phyloP scores from a whole-genome alignment of 64 coral and sea anemone genomes.

The Cladopsammia gracilis region DNA sequence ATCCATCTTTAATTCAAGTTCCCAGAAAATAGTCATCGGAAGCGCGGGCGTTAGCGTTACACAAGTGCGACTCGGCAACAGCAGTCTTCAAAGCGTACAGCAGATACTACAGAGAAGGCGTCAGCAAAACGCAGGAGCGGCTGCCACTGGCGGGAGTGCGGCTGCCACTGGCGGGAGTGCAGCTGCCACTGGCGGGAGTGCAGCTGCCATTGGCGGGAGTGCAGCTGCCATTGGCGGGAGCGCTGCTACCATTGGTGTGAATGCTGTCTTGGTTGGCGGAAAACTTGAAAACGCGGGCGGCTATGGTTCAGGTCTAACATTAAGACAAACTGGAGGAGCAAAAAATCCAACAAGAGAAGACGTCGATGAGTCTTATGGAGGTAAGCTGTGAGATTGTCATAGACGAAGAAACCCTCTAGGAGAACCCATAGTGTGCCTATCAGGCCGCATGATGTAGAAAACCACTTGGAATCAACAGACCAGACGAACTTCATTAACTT shows the following conservation, averaged over 20 bases:
- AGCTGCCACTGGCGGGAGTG: neutral
- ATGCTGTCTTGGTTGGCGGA: neutral
- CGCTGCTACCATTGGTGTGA: neutral
- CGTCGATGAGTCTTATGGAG: slow-evolving; percentile 54
- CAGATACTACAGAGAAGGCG: slow-evolving; percentile 26
- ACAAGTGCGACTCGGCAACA: neutral
- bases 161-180: neutral
- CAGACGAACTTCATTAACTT: too few relatives aligned
- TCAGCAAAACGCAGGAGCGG: neutral
- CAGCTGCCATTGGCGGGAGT: neutral
- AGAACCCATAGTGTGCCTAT: too few relatives aligned
- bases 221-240: neutral
- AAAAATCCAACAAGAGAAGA: neutral
- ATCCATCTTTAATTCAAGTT: slow-evolving; percentile 3
- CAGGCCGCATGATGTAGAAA: too few relatives aligned
- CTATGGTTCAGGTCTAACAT: slow-evolving; percentile 3
- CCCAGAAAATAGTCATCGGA: slow-evolving; percentile 13
- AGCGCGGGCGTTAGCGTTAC: slow-evolving; percentile 39
- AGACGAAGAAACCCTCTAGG: neutral
- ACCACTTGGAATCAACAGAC: too few relatives aligned
- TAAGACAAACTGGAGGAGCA: neutral
- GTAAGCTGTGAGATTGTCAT: neutral
- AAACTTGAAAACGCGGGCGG: neutral
- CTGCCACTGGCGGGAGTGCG: neutral
- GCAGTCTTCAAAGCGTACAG: slow-evolving; percentile 20